Evolutionary conservation across 2,113 vertebrate species (phyloP).

Genomic region (Chaenocephalus aceratus): DNA sequence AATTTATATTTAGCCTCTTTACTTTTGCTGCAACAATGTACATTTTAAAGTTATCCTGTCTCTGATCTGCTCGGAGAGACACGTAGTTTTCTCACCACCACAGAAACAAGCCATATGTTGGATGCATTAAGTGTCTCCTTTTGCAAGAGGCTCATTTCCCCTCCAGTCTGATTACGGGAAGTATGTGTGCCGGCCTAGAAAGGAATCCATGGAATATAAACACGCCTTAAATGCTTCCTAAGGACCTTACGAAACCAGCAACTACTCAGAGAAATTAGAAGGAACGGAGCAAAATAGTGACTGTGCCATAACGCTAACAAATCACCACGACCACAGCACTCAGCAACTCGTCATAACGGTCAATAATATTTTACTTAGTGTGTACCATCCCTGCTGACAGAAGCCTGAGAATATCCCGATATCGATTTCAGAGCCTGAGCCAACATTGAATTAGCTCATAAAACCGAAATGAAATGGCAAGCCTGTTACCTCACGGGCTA

Average conservation of each 20-base stretch:
- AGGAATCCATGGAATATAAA: conserved; percentile 32
- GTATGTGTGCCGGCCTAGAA: not conserved
- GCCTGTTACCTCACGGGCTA: too few relatives aligned
- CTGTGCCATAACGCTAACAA: not conserved
- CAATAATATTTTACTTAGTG: not conserved
- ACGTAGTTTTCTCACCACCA: not conserved
- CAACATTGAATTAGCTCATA: too few relatives aligned
- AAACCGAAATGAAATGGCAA: too few relatives aligned
- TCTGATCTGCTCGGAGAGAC: conserved; percentile 16
- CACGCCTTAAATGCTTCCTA: conserved; percentile 3
- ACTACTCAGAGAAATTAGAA: conserved; percentile 22
- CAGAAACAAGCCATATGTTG: not conserved
- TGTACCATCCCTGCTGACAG: too few relatives aligned
- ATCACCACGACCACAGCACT: not conserved
- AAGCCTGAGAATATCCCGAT: too few relatives aligned
- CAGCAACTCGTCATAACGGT: not conserved
- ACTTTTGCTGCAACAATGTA: too few relatives aligned
- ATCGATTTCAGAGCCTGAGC: too few relatives aligned
- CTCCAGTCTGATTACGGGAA: not conserved
- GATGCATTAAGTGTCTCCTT: not conserved
- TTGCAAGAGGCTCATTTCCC: not conserved
- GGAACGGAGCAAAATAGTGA: not conserved
- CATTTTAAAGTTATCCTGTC: too few relatives aligned
- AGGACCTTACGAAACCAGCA: conserved; percentile 9
- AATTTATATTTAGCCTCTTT: too few relatives aligned